These are phyloP conservation scores for Pristionchus mayeri DNA, from an alignment of 2,888 invertebrate genomes.

Conservation along the genomic window DNA sequence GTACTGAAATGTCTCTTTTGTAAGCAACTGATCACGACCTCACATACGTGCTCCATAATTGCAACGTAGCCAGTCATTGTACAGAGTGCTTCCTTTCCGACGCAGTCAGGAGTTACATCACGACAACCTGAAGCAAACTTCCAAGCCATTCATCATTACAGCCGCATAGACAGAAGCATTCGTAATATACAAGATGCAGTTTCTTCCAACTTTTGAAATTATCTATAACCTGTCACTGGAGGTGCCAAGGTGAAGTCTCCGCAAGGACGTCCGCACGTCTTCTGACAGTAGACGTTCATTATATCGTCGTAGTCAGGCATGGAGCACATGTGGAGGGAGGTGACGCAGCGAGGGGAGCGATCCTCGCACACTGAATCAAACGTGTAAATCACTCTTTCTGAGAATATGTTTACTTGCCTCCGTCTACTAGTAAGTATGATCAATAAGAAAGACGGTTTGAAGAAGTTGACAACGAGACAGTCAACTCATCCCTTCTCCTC, in stretches of 20 bases:
- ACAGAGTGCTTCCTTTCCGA: not conserved
- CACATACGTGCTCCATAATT: not conserved
- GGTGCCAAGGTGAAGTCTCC: not conserved
- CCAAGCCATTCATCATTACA: no score
- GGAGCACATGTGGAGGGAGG: not conserved
- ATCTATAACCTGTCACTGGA: not conserved
- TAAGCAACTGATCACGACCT: not conserved
- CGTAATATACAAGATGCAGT: no score
- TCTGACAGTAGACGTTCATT: conserved; percentile 39
- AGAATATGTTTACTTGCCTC: no score
- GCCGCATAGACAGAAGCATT: no score
- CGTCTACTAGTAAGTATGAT: no score
- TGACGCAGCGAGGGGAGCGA: not conserved
- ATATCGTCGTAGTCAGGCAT: conserved; percentile 18
- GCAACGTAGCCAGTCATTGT: not conserved
- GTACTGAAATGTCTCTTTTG: conserved; percentile 3
- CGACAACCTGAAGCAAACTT: not conserved
- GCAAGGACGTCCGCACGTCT: conserved; percentile 22
- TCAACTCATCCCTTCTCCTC: no score
- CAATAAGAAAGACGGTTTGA: no score
- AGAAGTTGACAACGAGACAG: no score
- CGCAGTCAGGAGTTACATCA: conserved; percentile 29
- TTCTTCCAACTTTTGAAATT: no score
- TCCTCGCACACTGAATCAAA: conserved; percentile 6
- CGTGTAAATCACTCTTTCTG: no score